Conservation (phyloP, 1,140 invertebrate species). For the Batillaria attramentaria region DNA sequence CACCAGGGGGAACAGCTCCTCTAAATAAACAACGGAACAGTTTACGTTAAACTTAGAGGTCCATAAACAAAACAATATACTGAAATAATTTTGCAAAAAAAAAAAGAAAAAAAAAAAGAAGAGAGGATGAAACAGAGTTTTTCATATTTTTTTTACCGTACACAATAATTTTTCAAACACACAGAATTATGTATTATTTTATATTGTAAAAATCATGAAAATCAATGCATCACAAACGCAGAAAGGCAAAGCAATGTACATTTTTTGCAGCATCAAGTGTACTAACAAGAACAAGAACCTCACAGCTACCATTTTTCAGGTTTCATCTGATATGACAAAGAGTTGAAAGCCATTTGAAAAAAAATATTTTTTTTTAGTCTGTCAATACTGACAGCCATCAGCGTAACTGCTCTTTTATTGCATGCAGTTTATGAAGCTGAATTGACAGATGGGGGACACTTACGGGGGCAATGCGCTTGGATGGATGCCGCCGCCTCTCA, state of each 20-base stretch:
- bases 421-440: neutral
- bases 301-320: neutral
- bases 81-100: no score
- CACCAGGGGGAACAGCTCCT: slow-evolving; percentile 81
- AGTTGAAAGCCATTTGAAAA: no score
- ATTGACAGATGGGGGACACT: slow-evolving; percentile 24
- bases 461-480: slow-evolving; percentile 53
- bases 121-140: neutral
- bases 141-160: neutral
- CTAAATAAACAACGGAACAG: slow-evolving; percentile 63
- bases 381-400: neutral
- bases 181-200: neutral
- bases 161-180: neutral
- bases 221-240: neutral
- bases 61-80: neutral
- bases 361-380: neutral
- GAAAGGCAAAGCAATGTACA: neutral
- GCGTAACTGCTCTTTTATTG: neutral
- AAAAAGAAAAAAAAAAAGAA: neutral
- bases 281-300: neutral
- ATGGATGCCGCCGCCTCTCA: slow-evolving; percentile 33
- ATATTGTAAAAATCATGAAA: neutral
- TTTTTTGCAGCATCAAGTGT: neutral
- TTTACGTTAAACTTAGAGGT: neutral
- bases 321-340: neutral